phyloP scores from a whole-genome alignment of 2,888 invertebrate species.

The Oxyteleia sp. region DNA sequence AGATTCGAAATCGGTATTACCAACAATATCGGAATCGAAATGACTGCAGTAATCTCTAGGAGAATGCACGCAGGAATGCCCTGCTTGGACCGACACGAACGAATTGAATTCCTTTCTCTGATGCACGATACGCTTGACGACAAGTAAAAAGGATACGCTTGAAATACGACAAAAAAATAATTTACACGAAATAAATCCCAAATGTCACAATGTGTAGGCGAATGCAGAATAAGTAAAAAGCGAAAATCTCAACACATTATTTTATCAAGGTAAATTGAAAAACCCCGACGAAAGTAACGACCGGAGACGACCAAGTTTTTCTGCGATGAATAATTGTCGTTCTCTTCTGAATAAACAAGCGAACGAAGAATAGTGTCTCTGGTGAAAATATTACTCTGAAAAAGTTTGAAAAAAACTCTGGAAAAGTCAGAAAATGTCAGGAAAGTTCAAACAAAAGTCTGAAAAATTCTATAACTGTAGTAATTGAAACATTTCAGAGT shows the following conservation, averaged over 20 bases:
- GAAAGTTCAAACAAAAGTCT: too few relatives aligned
- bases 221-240: constrained; percentile 44
- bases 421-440: too few relatives aligned
- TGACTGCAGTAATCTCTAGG: constrained; percentile 78
- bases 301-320: too few relatives aligned
- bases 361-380: too few relatives aligned
- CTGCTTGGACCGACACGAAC: constrained; percentile 71
- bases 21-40: constrained; percentile 75
- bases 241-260: constrained; percentile 17
- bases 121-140: constrained; percentile 74
- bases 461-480: too few relatives aligned
- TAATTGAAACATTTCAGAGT: too few relatives aligned
- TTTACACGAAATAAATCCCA: constrained; percentile 71
- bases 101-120: constrained; percentile 74
- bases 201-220: constrained; percentile 71
- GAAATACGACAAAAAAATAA: constrained; percentile 70
- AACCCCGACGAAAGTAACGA: constrained; percentile 12
- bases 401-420: too few relatives aligned
- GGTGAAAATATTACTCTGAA: too few relatives aligned
- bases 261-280: constrained; percentile 40
- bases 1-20: constrained; percentile 57
- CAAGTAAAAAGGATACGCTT: constrained; percentile 72
- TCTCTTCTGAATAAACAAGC: too few relatives aligned
- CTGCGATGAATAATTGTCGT: too few relatives aligned
- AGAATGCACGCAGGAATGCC: constrained; percentile 78